Conservation (phyloP, 2,797 vertebrate genomes). For the Luscinia luscinia region DNA sequence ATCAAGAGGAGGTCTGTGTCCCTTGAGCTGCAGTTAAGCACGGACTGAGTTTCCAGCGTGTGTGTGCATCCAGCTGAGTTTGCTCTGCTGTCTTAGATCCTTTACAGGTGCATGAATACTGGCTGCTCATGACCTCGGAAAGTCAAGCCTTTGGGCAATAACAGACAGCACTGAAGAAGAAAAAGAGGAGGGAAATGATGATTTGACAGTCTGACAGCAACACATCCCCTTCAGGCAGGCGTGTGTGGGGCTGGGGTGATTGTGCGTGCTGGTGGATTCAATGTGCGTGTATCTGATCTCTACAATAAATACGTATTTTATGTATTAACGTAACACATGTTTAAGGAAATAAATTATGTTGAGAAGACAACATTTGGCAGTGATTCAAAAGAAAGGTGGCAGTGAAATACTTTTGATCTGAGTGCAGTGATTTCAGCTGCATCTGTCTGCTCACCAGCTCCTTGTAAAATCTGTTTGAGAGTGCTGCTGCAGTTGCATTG, state of each 20-base stretch:
- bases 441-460: neutral
- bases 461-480: neutral
- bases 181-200: neutral
- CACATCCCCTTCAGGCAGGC: neutral
- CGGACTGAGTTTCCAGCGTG: neutral
- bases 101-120: neutral
- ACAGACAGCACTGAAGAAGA: neutral
- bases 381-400: neutral
- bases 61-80: neutral
- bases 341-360: neutral
- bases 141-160: neutral
- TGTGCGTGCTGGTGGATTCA: neutral
- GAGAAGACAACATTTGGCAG: neutral
- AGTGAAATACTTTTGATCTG: neutral
- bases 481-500: neutral
- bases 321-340: neutral
- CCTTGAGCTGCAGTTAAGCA: neutral
- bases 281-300: neutral
- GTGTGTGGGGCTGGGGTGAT: neutral
- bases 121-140: constrained; percentile 23
- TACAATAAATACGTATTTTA: neutral
- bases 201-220: constrained; percentile 25
- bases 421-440: neutral
- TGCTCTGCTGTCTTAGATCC: neutral
- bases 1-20: neutral